These are phyloP conservation scores for Caenorhabditis inopinata DNA, from an alignment of 1,140 invertebrate species.

Conservation along the genomic window DNA sequence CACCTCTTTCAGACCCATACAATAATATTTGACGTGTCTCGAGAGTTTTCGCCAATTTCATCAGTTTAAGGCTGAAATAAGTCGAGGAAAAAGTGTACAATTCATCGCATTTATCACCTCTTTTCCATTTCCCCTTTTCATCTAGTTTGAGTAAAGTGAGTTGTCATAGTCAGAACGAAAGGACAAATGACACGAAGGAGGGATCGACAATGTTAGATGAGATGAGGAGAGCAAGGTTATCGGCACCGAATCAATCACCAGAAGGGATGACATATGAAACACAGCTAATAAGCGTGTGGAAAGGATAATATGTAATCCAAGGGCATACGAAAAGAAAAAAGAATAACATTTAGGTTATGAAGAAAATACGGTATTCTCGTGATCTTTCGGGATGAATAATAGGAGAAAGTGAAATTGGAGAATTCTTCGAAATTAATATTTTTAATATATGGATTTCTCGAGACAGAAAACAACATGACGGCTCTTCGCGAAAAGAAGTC, in stretches of 20 bases:
- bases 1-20: not conserved
- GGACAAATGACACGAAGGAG: no score
- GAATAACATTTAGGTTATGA: no score
- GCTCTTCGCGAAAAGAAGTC: no score
- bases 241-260: not conserved
- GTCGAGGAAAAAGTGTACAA: not conserved
- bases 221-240: not conserved
- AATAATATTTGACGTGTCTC: not conserved
- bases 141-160: no score
- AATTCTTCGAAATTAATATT: no score
- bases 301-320: not conserved
- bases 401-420: no score
- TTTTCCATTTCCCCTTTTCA: no score
- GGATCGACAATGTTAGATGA: not conserved
- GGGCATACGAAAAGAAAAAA: not conserved
- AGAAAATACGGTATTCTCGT: no score
- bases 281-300: not conserved
- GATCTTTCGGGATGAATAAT: no score
- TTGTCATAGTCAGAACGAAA: not conserved
- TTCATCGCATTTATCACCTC: not conserved
- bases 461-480: no score
- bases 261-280: not conserved
- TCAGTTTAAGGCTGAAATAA: slow-evolving; percentile 16
- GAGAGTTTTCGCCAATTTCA: no score
- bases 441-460: no score